Conservation (phyloP, 1,140 invertebrate species). For the Euglossa dilemma region DNA sequence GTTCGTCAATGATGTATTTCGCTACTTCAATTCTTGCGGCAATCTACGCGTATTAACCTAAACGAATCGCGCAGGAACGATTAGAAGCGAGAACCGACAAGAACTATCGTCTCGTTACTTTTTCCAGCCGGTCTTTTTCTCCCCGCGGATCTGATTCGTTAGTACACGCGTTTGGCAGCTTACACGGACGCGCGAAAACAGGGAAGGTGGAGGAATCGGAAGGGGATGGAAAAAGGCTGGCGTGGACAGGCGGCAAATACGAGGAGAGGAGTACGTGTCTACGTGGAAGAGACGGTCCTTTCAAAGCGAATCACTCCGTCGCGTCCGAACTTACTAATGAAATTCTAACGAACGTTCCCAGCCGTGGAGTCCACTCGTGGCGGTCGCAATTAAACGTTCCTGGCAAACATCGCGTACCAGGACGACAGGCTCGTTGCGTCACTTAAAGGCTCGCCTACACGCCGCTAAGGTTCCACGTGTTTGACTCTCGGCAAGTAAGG, state of each 20-base stretch:
- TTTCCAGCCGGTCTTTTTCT: too few species aligned
- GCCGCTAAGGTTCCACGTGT: conserved; percentile 16
- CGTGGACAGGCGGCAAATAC: conserved; percentile 21
- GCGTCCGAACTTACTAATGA: conserved; percentile 68
- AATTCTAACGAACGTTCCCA: conserved; percentile 70
- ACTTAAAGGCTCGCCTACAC: conserved; percentile 24
- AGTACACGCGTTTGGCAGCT: neutral
- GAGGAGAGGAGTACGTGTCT: neutral
- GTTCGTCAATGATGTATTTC: too few species aligned
- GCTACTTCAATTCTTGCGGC: too few species aligned
- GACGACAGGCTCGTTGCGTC: conserved; percentile 23
- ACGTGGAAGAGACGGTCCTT: conserved; percentile 18
- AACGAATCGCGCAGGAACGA: too few species aligned
- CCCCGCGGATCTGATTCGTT: neutral
- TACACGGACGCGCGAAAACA: neutral
- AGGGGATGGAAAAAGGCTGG: conserved; percentile 3
- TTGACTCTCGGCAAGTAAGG: conserved; percentile 36
- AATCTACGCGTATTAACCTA: too few species aligned
- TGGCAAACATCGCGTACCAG: conserved; percentile 47
- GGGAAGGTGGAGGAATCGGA: neutral
- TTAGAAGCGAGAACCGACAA: too few species aligned
- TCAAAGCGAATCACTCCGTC: conserved; percentile 47
- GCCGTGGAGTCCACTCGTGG: conserved; percentile 38
- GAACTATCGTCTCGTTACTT: too few species aligned
- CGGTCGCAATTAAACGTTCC: conserved; percentile 59